Conservation (phyloP, 2,888 invertebrate genomes). For the Yponomeuta evonymella region DNA sequence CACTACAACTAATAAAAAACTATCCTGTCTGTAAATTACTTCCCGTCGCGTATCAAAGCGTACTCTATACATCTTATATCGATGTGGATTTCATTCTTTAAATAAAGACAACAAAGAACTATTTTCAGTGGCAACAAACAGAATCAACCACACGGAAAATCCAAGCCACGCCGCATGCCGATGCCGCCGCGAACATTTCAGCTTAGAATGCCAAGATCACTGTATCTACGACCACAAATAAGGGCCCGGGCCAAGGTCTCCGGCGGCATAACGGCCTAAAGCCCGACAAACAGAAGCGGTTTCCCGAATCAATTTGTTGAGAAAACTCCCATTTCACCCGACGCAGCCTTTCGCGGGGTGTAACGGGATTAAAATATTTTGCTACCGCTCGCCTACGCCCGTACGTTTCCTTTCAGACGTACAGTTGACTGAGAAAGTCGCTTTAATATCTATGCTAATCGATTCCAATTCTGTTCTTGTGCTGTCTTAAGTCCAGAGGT, state of each 20-base stretch:
- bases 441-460: not conserved
- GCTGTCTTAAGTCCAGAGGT: too few relatives aligned
- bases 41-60: too few relatives aligned
- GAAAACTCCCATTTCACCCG: constrained; percentile 23
- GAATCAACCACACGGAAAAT: too few relatives aligned
- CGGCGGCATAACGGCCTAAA: constrained; percentile 7
- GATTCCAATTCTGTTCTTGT: not conserved
- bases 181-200: too few relatives aligned
- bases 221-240: not conserved
- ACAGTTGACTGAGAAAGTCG: not conserved
- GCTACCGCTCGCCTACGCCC: constrained; percentile 7
- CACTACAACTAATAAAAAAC: too few relatives aligned
- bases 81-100: too few relatives aligned
- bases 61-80: too few relatives aligned
- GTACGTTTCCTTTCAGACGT: not conserved
- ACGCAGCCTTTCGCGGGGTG: constrained; percentile 16
- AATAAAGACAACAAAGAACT: too few relatives aligned
- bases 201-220: not conserved
- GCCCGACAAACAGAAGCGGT: constrained; percentile 18
- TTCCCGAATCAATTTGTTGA: constrained; percentile 24
- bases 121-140: too few relatives aligned
- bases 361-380: constrained; percentile 22
- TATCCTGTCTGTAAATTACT: too few relatives aligned
- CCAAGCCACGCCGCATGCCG: too few relatives aligned
- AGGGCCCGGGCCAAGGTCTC: not conserved